Conservation (phyloP, 2,797 vertebrate species). For the Loriculus beryllinus region DNA sequence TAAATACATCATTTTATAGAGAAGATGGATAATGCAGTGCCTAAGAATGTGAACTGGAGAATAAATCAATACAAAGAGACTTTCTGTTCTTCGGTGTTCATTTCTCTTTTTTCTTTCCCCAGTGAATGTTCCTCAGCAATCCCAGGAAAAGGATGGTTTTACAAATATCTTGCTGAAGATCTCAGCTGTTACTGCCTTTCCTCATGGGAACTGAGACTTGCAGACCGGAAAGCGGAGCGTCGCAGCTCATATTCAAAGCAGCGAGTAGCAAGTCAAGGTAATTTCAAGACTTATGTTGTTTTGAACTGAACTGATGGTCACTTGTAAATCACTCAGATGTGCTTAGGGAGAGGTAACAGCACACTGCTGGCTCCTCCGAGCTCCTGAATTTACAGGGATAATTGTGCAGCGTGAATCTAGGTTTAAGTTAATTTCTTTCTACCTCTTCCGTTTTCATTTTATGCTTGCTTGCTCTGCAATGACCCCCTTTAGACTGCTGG, state of each 20-base stretch:
- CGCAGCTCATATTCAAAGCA: neutral
- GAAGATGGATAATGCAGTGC: neutral
- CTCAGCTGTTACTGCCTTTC: neutral
- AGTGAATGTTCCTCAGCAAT: neutral
- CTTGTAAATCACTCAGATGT: neutral
- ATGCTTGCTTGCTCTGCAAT: neutral
- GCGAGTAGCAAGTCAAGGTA: neutral
- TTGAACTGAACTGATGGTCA: neutral
- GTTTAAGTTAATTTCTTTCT: constrained; percentile 1
- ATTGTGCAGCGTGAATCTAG: neutral
- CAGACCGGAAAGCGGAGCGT: fast-evolving
- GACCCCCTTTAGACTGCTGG: neutral
- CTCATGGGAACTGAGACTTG: neutral
- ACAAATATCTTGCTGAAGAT: neutral
- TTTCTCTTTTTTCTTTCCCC: neutral
- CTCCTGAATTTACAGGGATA: constrained; percentile 3
- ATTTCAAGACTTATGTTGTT: neutral
- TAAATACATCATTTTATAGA: neutral
- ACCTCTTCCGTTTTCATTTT: constrained; percentile 17
- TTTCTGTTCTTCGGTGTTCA: constrained; percentile 1
- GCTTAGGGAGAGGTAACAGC: neutral
- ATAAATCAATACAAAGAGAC: constrained; percentile 18
- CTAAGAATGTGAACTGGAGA: constrained; percentile 9
- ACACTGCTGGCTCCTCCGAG: neutral
- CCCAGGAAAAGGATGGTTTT: neutral